Evolutionary conservation across 2,113 vertebrate species (phyloP), one percentile per base, ranked within the genome.

Genomic region (Phrynosoma blainvillii): DNA sequence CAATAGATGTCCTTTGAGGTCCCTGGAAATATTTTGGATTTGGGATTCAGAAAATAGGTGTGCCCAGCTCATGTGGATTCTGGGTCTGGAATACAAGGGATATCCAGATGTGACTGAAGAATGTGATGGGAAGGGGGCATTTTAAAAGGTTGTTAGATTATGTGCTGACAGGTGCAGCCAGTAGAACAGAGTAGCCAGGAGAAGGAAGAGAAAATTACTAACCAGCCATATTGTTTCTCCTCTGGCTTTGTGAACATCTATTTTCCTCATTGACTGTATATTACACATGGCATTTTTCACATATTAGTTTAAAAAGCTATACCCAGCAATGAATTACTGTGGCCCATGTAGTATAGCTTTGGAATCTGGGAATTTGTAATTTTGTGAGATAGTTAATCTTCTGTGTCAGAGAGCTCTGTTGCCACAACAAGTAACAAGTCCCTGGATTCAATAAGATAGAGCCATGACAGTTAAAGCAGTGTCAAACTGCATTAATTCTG

Each of bases 1-100:
- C 13, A 13, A 8, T 74, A 62, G 54, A 18, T 40, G 16, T 71
- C 79, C 52, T 79, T 66, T 84, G 66, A 89, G 74, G 86, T 88
- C 88, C 36, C 32, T 76, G 25, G 42, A 85, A 59, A 16, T 18
- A 3, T 76, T 62, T 32, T 62, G 12, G 20, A 75, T 84, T 52
- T 73, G 18, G 47, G 68, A 20, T 30, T 54, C 54, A 47, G 30
- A 59, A 75, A 59, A 2, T 30, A 59, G 71, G 13, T 82, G 47
- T 52, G 6, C 23, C 84, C n/a, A n/a, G 9, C 25, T 32, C 18
- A 77, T 85, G 18, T 66, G 27, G 84, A n/a, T 68, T 21, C 36
- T 66, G 84, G 25, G 59, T 66, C 14, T 68, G 16, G 74, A 47
- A 25, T 42, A 27, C 54, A 81, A 81, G n/a, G 9, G 9, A 81